phyloP scores from a whole-genome alignment of 2,797 vertebrate genomes.

The Megalops cyprinoides region DNA sequence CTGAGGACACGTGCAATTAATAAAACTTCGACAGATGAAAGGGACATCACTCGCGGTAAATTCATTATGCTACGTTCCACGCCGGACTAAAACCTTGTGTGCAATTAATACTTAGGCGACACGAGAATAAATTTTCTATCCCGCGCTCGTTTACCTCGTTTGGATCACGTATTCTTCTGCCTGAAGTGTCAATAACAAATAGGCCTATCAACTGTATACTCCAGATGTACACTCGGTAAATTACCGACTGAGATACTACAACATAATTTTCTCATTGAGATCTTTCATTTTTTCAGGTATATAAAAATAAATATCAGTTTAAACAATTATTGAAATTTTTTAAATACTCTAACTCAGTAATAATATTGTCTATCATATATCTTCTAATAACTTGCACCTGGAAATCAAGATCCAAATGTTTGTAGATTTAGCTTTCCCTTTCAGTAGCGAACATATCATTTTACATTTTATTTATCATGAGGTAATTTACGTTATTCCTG shows the following conservation, averaged over 20 bases:
- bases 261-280: neutral
- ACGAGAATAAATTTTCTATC: neutral
- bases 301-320: neutral
- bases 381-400: neutral
- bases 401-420: neutral
- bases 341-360: neutral
- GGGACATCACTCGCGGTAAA: constrained; percentile 11
- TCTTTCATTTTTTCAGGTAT: neutral
- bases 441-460: no score
- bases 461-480: no score
- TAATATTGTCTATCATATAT: neutral
- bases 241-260: neutral
- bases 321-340: neutral
- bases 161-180: neutral
- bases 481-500: neutral
- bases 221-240: neutral
- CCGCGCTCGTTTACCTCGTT: neutral
- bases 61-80: constrained; percentile 17
- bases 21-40: constrained; percentile 46
- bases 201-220: neutral
- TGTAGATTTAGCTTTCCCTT: no score
- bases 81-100: constrained; percentile 1
- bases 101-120: constrained; percentile 7
- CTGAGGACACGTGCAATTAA: constrained; percentile 52
- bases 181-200: neutral